phyloP scores from a whole-genome alignment of 2,113 vertebrate species.

The Microcebus ravelobensis region DNA sequence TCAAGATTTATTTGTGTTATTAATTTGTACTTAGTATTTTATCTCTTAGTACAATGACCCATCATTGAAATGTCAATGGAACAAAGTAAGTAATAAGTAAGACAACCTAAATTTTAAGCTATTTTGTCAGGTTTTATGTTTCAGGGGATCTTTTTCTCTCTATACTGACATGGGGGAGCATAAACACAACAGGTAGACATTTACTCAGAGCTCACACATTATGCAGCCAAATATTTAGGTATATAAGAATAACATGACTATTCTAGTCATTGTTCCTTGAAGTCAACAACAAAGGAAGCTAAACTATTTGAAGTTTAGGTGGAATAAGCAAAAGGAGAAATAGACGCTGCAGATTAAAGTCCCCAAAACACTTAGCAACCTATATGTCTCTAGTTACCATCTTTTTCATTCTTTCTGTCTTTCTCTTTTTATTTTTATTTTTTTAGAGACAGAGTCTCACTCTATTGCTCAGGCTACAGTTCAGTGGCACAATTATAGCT shows the following conservation, averaged over 20 bases:
- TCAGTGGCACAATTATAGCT: no score
- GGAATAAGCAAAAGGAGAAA: not conserved
- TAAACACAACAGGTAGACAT: not conserved
- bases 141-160: not conserved
- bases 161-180: not conserved
- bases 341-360: not conserved
- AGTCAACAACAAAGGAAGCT: not conserved
- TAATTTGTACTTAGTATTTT: slow-evolving; percentile 20
- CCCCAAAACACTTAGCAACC: not conserved
- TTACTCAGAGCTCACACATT: not conserved
- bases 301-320: not conserved
- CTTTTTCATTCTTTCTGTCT: not conserved
- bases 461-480: no score
- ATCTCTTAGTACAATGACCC: not conserved
- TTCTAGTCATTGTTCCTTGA: not conserved
- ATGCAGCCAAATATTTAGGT: not conserved
- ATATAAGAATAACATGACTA: not conserved
- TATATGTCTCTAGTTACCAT: not conserved
- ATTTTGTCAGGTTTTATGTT: slow-evolving; percentile 1
- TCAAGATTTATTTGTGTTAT: not conserved
- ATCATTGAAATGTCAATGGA: not conserved
- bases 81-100: not conserved
- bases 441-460: no score
- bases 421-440: no score
- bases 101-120: not conserved